phyloP scores from a whole-genome alignment of 2,888 invertebrate genomes.

The Nomada fabriciana region DNA sequence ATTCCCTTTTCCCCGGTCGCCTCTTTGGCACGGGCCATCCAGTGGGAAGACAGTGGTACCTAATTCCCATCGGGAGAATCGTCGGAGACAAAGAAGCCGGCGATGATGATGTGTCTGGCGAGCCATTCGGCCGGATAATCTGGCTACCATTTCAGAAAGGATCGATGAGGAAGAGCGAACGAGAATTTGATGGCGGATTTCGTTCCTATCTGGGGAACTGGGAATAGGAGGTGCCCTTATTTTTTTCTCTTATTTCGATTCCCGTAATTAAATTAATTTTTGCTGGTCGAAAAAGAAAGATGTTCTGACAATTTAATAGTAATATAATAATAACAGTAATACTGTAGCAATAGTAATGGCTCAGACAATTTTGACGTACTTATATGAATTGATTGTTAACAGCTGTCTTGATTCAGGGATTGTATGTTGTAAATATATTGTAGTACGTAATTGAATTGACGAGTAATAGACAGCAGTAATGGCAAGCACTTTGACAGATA shows the following conservation, averaged over 20 bases:
- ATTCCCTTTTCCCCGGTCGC: conserved; percentile 9
- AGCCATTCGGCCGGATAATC: conserved; percentile 60
- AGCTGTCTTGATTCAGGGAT: neutral
- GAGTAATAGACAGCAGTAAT: conserved; percentile 23
- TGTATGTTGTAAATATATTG: neutral
- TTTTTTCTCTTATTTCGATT: no score
- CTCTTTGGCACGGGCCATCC: conserved; percentile 22
- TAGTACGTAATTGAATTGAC: conserved; percentile 7
- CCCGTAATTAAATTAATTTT: no score
- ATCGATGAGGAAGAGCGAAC: conserved; percentile 55
- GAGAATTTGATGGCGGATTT: conserved; percentile 43
- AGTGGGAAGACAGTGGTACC: conserved; percentile 53
- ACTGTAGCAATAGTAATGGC: neutral
- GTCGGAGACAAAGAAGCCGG: conserved; percentile 64
- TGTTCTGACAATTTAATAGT: no score
- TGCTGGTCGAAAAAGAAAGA: no score
- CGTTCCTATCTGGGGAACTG: conserved; percentile 27
- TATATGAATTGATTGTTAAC: neutral
- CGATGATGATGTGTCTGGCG: conserved; percentile 67
- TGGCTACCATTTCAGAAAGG: conserved; percentile 56
- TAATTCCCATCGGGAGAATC: conserved; percentile 63
- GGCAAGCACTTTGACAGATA: conserved; percentile 2
- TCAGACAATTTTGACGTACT: neutral
- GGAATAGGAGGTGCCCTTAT: conserved; percentile 24
- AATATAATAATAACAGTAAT: no score